Conservation (phyloP, 2,797 vertebrate genomes). For the Hoplostethus mediterraneus region DNA sequence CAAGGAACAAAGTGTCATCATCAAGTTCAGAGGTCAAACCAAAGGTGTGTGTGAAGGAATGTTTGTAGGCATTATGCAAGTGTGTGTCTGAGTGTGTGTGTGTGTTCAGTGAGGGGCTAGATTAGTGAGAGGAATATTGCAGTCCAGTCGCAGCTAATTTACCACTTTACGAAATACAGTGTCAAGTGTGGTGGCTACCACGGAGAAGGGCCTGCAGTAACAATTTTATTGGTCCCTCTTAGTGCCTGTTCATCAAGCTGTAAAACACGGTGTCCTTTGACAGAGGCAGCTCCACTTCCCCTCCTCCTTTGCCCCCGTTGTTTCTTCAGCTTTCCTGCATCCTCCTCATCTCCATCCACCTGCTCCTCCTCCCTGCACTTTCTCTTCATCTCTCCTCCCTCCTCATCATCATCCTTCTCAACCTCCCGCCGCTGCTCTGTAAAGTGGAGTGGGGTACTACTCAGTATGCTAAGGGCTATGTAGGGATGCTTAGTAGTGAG, state of each 20-base stretch:
- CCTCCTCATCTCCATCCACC: slow-evolving; percentile 47
- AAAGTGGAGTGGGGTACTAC: slow-evolving; percentile 56
- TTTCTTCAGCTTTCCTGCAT: slow-evolving; percentile 19
- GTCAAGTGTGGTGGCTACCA: slow-evolving; percentile 60
- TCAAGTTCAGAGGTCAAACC: slow-evolving; percentile 32
- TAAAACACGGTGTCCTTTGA: slow-evolving; percentile 71
- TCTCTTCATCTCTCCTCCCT: slow-evolving; percentile 14
- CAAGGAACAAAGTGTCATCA: slow-evolving; percentile 32
- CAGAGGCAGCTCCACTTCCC: slow-evolving; percentile 43
- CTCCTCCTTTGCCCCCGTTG: background rate
- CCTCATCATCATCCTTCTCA: slow-evolving; percentile 34
- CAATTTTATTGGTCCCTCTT: slow-evolving; percentile 70
- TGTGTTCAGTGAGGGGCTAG: slow-evolving; percentile 21
- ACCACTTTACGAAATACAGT: slow-evolving; percentile 63
- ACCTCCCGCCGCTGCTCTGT: slow-evolving; percentile 46
- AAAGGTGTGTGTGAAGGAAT: background rate
- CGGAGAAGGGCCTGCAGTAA: slow-evolving; percentile 63
- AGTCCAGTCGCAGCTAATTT: slow-evolving; percentile 41
- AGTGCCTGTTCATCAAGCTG: slow-evolving; percentile 72
- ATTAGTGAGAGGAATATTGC: slow-evolving; percentile 33
- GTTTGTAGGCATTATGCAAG: background rate
- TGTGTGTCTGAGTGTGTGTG: background rate
- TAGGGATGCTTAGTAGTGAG: slow-evolving; percentile 62
- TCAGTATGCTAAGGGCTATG: slow-evolving; percentile 67
- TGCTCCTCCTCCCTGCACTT: slow-evolving; percentile 29